Evolutionary conservation across 2,113 vertebrate species (phyloP).

Genomic region (Eudyptes chrysolophus): DNA sequence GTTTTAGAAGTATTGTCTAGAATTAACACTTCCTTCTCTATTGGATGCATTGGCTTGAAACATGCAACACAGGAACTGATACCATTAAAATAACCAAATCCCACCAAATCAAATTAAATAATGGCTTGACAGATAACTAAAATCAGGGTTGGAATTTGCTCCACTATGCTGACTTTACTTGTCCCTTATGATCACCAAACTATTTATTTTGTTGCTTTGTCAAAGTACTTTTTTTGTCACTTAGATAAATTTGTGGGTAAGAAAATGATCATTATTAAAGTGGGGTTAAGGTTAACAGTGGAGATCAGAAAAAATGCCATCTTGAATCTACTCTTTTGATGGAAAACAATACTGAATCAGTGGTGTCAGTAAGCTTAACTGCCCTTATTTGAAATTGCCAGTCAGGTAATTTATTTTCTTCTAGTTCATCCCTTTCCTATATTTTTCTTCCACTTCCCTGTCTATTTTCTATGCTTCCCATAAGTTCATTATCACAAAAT

Average conservation of each 20-base stretch:
- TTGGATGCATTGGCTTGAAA: background rate
- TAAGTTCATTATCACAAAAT: background rate
- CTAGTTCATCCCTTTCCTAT: background rate
- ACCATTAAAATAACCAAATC: background rate
- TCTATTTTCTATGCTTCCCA: background rate
- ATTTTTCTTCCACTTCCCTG: background rate
- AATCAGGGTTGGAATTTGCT: background rate
- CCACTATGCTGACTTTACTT: background rate
- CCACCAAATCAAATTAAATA: background rate
- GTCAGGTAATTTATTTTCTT: background rate
- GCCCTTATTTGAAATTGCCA: background rate
- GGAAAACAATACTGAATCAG: background rate
- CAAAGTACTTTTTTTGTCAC: background rate
- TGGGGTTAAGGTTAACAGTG: background rate
- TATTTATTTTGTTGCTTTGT: background rate
- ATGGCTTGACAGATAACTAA: background rate
- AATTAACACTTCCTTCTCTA: background rate
- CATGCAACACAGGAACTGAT: background rate
- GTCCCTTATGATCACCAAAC: background rate
- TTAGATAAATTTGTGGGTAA: background rate
- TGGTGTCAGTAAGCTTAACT: background rate
- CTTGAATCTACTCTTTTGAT: background rate
- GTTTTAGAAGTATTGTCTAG: background rate
- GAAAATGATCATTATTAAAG: background rate
- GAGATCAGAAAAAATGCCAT: background rate